phyloP scores from a whole-genome alignment of 1,140 invertebrate genomes.

The Chrysoperla carnea region DNA sequence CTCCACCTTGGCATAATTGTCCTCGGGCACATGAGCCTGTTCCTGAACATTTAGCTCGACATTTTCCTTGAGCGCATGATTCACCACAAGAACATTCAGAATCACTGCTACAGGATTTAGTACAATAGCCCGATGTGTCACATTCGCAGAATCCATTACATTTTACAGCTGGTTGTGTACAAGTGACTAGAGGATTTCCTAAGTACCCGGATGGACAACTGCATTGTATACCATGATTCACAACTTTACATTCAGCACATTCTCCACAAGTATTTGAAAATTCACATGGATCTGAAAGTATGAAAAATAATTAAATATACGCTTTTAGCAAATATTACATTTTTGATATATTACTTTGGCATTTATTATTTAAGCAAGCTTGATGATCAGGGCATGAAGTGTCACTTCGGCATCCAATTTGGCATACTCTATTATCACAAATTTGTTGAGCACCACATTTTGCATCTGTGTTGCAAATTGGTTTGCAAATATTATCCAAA shows the following conservation, averaged over 20 bases:
- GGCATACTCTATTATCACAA: constrained; percentile 71
- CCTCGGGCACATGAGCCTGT: constrained; percentile 24
- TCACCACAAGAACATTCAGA: constrained; percentile 62
- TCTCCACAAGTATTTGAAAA: constrained; percentile 49
- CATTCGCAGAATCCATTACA: constrained; percentile 53
- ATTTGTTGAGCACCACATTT: constrained; percentile 65
- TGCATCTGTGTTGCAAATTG: constrained; percentile 68
- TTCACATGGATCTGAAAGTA: constrained; percentile 54
- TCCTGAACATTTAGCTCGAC: constrained; percentile 38
- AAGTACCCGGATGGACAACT: constrained; percentile 62
- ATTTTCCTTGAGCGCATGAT: constrained; percentile 39
- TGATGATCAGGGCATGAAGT: constrained; percentile 52
- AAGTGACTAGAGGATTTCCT: constrained; percentile 62
- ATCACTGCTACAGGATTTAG: constrained; percentile 40
- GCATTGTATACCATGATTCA: constrained; percentile 68
- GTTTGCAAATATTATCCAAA: constrained; percentile 57
- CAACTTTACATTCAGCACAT: constrained; percentile 65
- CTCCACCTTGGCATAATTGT: constrained; percentile 38
- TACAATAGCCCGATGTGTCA: constrained; percentile 60
- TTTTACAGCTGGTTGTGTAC: constrained; percentile 40
- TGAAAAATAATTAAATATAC: constrained; percentile 3
- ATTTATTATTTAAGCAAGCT: constrained; percentile 67
- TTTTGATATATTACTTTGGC: constrained; percentile 36
- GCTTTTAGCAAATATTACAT: neutral
- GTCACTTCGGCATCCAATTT: constrained; percentile 67